Base-by-base conservation (phyloP, 1,140 invertebrate species). In the Formica exsecta region DNA sequence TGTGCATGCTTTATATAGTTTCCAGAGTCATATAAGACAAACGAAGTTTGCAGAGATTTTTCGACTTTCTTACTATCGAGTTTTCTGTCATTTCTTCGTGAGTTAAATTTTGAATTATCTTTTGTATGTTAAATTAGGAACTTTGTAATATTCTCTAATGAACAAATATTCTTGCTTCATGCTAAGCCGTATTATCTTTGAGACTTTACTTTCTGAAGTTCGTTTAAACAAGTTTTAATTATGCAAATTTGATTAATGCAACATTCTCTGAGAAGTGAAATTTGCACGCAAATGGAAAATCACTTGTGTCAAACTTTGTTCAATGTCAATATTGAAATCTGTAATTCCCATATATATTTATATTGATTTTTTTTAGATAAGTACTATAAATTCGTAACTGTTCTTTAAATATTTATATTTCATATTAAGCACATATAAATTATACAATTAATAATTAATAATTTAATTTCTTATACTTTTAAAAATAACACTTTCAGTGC, bases 91-190 rank as follows among this genome's bases (percentile, higher is more conserved):
- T 25, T 61, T 8, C 32, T 44, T 59, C 36, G 11, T 13, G 32
- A n/a, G 13, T 19, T 66, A 32, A 16, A 68, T 38, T 44, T 73
- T 5, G 36, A 59, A 59, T 38, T 25, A 29, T 81, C 66, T 73
- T 29, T 44, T 19, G 7, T 29, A 54, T 22, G 48, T 5, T 44
- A 38, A 73, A 71, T 61, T 54, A 9, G n/a, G 25, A 68, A 32
- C 38, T 59, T 51, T 19, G 61, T 66, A 66, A 79, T 51, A 51
- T 73, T 73, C 44, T 22, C 66, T 81, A 81, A 81, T 81, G 68
- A 81, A 81, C 54, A 81, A 81, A 81, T 61, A 68, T 51, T 73
- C 66, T 41, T 19, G 54, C 38, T 81, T 81, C 51, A 32, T 71
- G 77, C 22, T 48, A 25, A 29, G 68, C 25, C 25, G 22, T 51